Conservation (phyloP, 2,888 invertebrate species). For the Rhagophthalmus giganteus region DNA sequence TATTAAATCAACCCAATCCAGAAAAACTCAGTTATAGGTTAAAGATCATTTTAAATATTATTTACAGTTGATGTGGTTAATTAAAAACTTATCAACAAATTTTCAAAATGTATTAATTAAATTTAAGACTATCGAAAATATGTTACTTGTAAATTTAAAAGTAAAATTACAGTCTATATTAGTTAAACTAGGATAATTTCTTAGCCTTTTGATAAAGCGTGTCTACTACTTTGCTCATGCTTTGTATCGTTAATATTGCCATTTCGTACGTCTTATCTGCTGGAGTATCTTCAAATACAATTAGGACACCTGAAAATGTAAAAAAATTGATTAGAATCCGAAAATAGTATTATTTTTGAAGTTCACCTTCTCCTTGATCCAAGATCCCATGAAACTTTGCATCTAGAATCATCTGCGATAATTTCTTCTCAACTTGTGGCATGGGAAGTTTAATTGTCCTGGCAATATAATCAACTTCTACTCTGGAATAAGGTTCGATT, state of each 20-base stretch:
- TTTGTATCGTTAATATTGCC: constrained; percentile 95
- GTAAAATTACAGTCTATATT: constrained; percentile 28
- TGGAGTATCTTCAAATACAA: constrained; percentile 94
- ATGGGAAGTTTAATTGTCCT: constrained; percentile 87
- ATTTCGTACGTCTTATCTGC: constrained; percentile 97
- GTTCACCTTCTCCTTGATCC: constrained; percentile 92
- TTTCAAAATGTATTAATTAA: constrained; percentile 16
- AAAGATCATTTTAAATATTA: constrained; percentile 12
- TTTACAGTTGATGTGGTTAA: constrained; percentile 21
- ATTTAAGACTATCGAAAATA: constrained; percentile 23
- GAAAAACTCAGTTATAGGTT: constrained; percentile 11
- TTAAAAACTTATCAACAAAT: constrained; percentile 20
- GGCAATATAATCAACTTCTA: constrained; percentile 92
- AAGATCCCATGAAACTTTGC: constrained; percentile 96
- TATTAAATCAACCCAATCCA: constrained; percentile 15
- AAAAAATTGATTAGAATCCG: constrained; percentile 13
- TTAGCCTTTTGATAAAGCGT: constrained; percentile 99
- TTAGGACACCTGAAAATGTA: constrained; percentile 79
- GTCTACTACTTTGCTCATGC: constrained; percentile 99
- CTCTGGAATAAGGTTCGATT: constrained; percentile 97
- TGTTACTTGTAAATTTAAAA: constrained; percentile 18
- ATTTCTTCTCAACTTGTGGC: constrained; percentile 94
- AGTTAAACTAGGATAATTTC: constrained; percentile 79
- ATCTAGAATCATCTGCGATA: constrained; percentile 99
- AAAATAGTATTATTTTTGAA: no score